Conservation (phyloP, 2,797 vertebrate species). For the Poeciliopsis presidionis region DNA sequence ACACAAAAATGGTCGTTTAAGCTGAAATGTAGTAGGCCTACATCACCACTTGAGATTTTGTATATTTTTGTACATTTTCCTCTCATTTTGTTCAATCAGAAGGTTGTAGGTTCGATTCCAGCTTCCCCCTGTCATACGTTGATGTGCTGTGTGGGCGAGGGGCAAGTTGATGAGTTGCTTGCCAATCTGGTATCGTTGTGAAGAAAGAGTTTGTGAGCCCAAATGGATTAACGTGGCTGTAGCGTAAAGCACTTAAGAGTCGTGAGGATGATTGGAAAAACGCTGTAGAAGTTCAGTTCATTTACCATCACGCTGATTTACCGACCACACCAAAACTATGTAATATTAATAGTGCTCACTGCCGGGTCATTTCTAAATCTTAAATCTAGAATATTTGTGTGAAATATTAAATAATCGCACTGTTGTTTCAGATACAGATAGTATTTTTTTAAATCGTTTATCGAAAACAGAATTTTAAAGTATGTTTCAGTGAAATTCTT, state of each 20-base stretch:
- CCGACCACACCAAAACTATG: neutral
- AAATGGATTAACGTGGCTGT: no score
- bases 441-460: neutral
- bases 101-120: no score
- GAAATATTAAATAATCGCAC: slow-evolving; percentile 36
- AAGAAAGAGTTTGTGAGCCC: no score
- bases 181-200: no score
- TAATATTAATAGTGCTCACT: neutral
- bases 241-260: no score
- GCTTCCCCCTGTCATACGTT: no score
- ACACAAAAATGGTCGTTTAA: neutral
- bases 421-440: slow-evolving; percentile 12
- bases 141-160: no score
- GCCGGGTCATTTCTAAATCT: slow-evolving; percentile 7
- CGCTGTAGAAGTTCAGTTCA: no score
- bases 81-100: neutral
- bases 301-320: neutral
- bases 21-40: neutral
- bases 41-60: neutral
- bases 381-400: slow-evolving; percentile 47
- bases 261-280: no score
- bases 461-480: slow-evolving; percentile 3
- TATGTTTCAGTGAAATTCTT: slow-evolving; percentile 1
- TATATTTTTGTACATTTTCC: neutral
- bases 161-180: no score